Evolutionary conservation across 2,113 vertebrate species (phyloP).

Genomic region (Crotophaga sulcirostris): DNA sequence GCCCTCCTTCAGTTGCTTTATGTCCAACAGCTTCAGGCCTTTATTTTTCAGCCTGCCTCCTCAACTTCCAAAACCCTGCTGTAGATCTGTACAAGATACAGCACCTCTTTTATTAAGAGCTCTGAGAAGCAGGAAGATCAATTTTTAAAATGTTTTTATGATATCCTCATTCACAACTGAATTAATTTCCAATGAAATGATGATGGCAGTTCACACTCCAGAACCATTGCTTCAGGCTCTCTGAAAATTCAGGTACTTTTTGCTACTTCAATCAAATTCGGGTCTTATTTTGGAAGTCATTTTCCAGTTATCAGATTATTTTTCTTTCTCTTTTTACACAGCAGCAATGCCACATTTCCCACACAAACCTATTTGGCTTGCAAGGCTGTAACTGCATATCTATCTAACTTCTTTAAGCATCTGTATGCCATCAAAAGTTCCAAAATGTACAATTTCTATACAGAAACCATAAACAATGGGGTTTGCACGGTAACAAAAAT

Average conservation of each 20-base stretch:
- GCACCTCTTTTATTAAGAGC: neutral
- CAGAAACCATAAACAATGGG: neutral
- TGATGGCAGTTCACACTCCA: neutral
- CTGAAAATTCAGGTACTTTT: neutral
- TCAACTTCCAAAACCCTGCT: neutral
- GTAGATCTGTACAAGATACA: neutral
- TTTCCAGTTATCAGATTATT: neutral
- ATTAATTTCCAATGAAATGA: neutral
- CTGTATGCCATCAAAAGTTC: neutral
- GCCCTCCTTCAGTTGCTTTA: neutral
- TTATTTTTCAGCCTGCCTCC: neutral
- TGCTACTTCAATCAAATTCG: neutral
- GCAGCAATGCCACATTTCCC: neutral
- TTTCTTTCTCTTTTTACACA: neutral
- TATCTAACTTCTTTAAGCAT: neutral
- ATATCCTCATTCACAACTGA: neutral
- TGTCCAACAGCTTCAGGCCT: neutral
- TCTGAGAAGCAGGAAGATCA: neutral
- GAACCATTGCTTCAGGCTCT: neutral
- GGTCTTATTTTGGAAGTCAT: neutral
- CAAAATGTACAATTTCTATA: neutral
- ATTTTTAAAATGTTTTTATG: neutral
- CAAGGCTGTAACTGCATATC: neutral
- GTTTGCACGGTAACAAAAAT: neutral
- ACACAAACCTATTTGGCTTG: neutral